Percentiles rank a stretch among this genome's conserved stretches.
Evolutionary conservation across 1,140 invertebrate species (phyloP).

Genomic region (Bilobella aurantiaca): DNA sequence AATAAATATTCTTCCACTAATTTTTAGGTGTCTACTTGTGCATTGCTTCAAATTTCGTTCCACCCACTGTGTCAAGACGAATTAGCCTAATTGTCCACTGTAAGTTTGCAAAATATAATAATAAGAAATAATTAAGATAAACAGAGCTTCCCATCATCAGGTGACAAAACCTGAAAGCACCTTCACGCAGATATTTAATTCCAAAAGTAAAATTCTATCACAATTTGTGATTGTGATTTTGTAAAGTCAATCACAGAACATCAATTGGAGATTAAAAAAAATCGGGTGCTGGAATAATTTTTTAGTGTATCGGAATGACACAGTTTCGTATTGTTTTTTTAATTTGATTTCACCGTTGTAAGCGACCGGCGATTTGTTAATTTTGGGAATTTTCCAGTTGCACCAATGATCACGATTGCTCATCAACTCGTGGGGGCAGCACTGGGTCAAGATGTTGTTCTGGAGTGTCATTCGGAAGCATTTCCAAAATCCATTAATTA

Average conservation of each 20-base stretch:
- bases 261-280: too few species aligned
- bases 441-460: conserved; percentile 39
- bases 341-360: too few species aligned
- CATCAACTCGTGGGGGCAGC: conserved; percentile 42
- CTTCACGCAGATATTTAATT: too few species aligned
- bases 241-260: too few species aligned
- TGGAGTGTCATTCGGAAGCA: conserved; percentile 43
- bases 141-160: not conserved
- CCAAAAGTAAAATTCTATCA: too few species aligned
- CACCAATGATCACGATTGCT: conserved; percentile 42
- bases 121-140: too few species aligned
- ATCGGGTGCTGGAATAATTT: too few species aligned
- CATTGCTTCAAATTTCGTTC: conserved; percentile 61
- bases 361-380: not conserved
- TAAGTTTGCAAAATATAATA: too few species aligned
- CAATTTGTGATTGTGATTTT: not conserved
- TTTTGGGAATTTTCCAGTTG: conserved; percentile 34
- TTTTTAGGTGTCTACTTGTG: conserved; percentile 58
- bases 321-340: too few species aligned
- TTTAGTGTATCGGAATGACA: too few species aligned
- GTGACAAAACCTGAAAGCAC: too few species aligned
- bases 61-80: conserved; percentile 74
- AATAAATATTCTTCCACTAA: not conserved
- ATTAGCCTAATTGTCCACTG: conserved; percentile 78
- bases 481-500: conserved; percentile 42